These are phyloP conservation scores for Euclidia mi DNA, from an alignment of 2,888 invertebrate species.

Conservation along the genomic window DNA sequence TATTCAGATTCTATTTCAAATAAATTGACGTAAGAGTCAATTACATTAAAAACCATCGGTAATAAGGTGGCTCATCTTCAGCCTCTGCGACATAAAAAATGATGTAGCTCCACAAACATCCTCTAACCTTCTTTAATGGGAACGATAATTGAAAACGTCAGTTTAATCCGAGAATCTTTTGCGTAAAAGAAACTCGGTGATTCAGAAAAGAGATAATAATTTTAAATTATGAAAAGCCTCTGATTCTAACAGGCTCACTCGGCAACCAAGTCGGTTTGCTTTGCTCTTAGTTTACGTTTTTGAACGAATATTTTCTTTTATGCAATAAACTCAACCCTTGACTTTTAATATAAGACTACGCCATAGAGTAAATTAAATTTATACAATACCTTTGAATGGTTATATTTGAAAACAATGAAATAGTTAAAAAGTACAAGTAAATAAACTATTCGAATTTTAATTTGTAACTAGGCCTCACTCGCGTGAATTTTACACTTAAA, in stretches of 20 bases:
- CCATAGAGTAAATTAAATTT: no score
- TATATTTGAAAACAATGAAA: no score
- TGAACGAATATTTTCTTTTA: neutral
- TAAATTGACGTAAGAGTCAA: slow-evolving; percentile 48
- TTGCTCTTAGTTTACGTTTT: slow-evolving; percentile 7
- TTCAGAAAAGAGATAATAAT: slow-evolving; percentile 72
- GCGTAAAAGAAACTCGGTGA: slow-evolving; percentile 75
- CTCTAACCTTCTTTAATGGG: slow-evolving; percentile 69
- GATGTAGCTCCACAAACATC: slow-evolving; percentile 70
- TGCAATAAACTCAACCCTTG: no score
- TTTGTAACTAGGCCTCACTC: no score
- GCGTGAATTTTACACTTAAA: no score
- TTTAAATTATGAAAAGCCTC: slow-evolving; percentile 62
- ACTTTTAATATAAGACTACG: no score
- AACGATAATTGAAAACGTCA: slow-evolving; percentile 83
- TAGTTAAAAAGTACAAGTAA: no score
- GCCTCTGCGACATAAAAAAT: slow-evolving; percentile 72
- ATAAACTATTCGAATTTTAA: no score
- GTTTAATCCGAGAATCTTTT: slow-evolving; percentile 76
- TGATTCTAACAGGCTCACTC: slow-evolving; percentile 18
- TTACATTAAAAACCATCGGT: slow-evolving; percentile 66
- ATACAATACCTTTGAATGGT: no score
- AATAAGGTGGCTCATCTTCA: slow-evolving; percentile 71
- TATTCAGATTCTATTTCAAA: slow-evolving; percentile 40
- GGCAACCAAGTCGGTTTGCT: neutral